Conservation (phyloP, 2,797 vertebrate genomes). For the Ceryle rudis region DNA sequence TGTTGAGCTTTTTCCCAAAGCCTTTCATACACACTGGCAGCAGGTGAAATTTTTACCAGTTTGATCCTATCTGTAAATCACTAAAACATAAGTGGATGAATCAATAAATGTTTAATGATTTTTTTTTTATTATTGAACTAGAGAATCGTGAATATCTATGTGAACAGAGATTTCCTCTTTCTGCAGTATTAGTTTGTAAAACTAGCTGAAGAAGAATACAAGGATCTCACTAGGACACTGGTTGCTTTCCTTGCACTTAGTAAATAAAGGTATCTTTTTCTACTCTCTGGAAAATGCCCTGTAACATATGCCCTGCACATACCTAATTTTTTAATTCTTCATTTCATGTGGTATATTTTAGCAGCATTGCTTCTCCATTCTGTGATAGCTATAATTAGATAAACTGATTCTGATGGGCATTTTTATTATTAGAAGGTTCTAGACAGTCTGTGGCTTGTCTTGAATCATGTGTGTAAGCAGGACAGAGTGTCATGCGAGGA, state of each 20-base stretch:
- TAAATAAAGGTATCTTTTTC: background rate
- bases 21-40: background rate
- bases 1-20: background rate
- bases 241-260: background rate
- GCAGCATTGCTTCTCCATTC: background rate
- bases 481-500: background rate
- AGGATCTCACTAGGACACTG: background rate
- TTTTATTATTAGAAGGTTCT: background rate
- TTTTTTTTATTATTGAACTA: background rate
- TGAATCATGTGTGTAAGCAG: background rate
- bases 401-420: background rate
- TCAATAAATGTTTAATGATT: background rate
- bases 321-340: background rate
- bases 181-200: background rate
- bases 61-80: background rate
- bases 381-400: background rate
- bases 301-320: background rate
- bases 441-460: background rate
- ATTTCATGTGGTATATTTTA: background rate
- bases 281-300: background rate
- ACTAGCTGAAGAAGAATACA: background rate
- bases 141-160: background rate
- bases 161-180: background rate
- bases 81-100: background rate
- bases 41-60: constrained; percentile 11